These are phyloP conservation scores for Corbicula japonica DNA, from an alignment of 2,888 invertebrate genomes.

Conservation along the genomic window DNA sequence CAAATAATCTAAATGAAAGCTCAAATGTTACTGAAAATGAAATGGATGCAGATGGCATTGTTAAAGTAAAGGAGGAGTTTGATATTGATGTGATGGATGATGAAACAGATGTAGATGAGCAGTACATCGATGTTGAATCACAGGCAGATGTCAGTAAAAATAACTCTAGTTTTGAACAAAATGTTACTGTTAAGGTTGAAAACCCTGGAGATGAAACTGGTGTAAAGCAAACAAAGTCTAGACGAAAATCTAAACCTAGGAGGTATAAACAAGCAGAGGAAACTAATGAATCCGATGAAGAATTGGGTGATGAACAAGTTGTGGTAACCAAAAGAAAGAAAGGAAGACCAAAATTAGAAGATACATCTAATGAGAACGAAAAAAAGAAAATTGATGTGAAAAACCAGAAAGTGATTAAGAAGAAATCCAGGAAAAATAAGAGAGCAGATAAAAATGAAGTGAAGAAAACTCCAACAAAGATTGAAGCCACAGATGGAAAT, in stretches of 20 bases:
- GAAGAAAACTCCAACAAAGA: neutral
- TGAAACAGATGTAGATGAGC: constrained; percentile 55
- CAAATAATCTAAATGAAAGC: no score
- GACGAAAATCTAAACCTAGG: constrained; percentile 17
- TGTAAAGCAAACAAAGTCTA: constrained; percentile 7
- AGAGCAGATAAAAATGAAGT: constrained; percentile 9
- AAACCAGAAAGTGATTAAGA: neutral
- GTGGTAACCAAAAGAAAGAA: constrained; percentile 3
- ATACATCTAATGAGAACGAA: neutral
- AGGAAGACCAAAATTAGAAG: neutral
- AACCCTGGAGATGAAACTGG: constrained; percentile 2
- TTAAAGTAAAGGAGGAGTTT: constrained; percentile 9
- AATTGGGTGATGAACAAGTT: neutral
- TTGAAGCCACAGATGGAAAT: constrained; percentile 36
- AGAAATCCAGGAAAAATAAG: constrained; percentile 3
- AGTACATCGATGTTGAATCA: constrained; percentile 13
- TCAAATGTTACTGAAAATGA: constrained; percentile 4
- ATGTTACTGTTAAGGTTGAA: constrained; percentile 40
- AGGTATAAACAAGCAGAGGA: neutral
- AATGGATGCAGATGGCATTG: neutral
- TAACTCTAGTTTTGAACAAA: constrained; percentile 9
- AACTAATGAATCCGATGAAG: constrained; percentile 4
- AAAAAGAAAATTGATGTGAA: neutral
- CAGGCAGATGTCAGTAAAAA: constrained; percentile 2
- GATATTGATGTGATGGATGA: constrained; percentile 33